These are phyloP conservation scores for Cotesia typhae DNA, from an alignment of 1,140 invertebrate genomes.

Conservation along the genomic window DNA sequence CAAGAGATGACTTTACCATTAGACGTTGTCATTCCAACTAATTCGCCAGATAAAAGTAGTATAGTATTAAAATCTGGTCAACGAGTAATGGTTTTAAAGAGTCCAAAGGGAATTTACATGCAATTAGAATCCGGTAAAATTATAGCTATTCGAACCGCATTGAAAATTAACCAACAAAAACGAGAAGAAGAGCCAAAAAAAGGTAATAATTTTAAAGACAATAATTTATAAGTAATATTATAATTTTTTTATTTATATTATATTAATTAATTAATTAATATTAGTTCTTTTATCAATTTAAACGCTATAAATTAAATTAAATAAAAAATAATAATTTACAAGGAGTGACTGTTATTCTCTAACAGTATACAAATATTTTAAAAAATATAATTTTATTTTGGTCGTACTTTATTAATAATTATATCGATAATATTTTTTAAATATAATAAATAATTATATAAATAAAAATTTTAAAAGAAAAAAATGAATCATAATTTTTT, in stretches of 20 bases:
- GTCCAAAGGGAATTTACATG: constrained; percentile 95
- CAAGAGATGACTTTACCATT: constrained; percentile 90
- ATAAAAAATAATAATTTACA: too few relatives aligned
- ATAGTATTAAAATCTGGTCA: constrained; percentile 92
- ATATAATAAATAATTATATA: too few relatives aligned
- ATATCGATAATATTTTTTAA: too few relatives aligned
- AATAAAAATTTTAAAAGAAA: too few relatives aligned
- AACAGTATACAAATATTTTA: too few relatives aligned
- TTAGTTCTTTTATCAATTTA: too few relatives aligned
- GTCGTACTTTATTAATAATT: too few relatives aligned
- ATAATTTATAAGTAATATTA: constrained; percentile 8
- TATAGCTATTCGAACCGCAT: constrained; percentile 88
- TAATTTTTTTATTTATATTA: constrained; percentile 5
- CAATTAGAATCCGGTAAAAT: constrained; percentile 95
- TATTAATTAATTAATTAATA: constrained; percentile 28
- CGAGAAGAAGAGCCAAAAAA: constrained; percentile 70
- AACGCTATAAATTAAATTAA: too few relatives aligned
- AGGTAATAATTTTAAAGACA: constrained; percentile 47
- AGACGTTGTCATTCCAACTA: constrained; percentile 94
- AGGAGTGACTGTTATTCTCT: too few relatives aligned
- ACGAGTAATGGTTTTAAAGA: constrained; percentile 92
- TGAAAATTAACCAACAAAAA: constrained; percentile 75
- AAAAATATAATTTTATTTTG: too few relatives aligned
- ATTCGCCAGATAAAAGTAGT: constrained; percentile 84
- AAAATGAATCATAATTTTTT: too few relatives aligned